A percentile compares a stretch with the other conserved stretches of the same genome.
Evolutionary conservation across 2,888 invertebrate species (phyloP).

Genomic region (Agrochola litura): DNA sequence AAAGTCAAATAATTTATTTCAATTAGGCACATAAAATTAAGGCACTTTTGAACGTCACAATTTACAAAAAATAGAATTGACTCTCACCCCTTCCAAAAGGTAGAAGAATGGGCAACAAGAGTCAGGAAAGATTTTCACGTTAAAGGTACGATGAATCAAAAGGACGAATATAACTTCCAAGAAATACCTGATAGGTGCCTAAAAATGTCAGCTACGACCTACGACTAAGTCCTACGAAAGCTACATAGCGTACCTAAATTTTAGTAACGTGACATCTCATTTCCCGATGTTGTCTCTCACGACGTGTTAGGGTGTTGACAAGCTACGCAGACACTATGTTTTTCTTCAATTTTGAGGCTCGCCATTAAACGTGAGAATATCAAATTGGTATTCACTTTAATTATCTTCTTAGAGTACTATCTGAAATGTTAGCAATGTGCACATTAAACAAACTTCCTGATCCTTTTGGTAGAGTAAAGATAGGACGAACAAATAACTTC

Average conservation of each 20-base stretch:
- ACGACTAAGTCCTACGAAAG: not conserved
- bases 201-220: not conserved
- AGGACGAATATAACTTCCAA: not conserved
- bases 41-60: no score
- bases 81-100: no score
- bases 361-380: not conserved
- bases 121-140: not conserved
- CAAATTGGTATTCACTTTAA: not conserved
- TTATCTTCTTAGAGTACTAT: conserved; percentile 15
- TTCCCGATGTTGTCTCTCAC: conserved; percentile 15
- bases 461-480: not conserved
- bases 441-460: conserved; percentile 11
- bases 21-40: no score
- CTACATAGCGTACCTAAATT: not conserved
- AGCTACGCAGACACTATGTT: not conserved
- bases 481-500: not conserved
- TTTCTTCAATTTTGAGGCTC: not conserved
- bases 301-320: not conserved
- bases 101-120: not conserved
- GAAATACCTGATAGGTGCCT: no score
- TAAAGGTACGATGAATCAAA: not conserved
- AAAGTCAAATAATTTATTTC: no score
- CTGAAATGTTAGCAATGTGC: not conserved
- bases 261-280: conserved; percentile 16
- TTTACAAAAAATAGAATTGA: no score